Evolutionary conservation across 2,888 invertebrate species (phyloP), one percentile per base, ranked within the genome.

Genomic region (Petrolisthes cinctipes): DNA sequence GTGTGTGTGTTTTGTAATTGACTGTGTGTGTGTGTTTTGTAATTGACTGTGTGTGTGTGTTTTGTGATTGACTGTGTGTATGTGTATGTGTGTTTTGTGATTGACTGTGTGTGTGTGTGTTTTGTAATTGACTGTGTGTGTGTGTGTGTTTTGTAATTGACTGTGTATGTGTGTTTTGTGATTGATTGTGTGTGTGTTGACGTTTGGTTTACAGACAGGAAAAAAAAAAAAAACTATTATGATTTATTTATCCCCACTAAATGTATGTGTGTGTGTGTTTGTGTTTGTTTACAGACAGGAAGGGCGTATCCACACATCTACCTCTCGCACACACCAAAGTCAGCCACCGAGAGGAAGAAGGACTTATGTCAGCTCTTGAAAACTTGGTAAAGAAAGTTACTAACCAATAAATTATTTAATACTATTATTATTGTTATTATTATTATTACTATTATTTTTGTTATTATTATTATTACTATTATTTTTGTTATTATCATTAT

Each of bases 281-380:
- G 20, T 5, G 9, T 11, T 20, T 1, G 5, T 7, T 89, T 89
- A 0, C 83, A 90, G 93, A 94, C 91, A 92, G 94, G 37, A 90
- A 91, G 66, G 91, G 92, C 66, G 93, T 92, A 0, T 83, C 93
- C 4, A 92, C 92, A 5, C 93, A 94, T 91, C 91, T 94, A n/a
- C 93, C 93, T 0, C 91, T 93, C 66, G 93, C 93, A 4, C 93
- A 93, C 92, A 93, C 93, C 5, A 92, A 92, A 88, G 92, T 93
- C 4, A 91, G 92, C 9, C 89, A 91, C 23, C 91, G 92, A 80
- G 93, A 93, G 66, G 92, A 93, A 61, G 91, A 92, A 66, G 90
- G 92, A 20, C 91, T 94, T n/a, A 93, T 93, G 93, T 90, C 91
- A 4, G 91, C 91, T 56, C 91, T 93, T n/a, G 92, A 92, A 76